Evolutionary conservation across 1,140 invertebrate genomes (phyloP), one percentile per base, ranked within the genome.

Genomic region (Drosophila simulans): DNA sequence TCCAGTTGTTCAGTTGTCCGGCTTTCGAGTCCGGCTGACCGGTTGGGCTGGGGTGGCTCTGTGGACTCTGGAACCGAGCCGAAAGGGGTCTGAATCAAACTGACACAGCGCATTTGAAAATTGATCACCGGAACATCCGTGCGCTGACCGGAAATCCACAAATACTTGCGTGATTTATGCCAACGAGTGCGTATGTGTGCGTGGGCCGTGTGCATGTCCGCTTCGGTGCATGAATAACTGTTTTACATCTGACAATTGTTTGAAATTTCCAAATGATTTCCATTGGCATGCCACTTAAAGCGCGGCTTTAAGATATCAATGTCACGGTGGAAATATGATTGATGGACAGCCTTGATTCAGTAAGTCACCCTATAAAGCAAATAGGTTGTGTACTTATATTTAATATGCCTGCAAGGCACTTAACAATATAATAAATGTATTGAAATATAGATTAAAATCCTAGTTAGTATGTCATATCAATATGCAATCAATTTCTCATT

Each of bases 101-200:
- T 89, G 84, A 89, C 84, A 75, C 80, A 84, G 84, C 76, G 84
- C 74, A 89, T 89, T 89, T 89, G 84, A 89, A 89, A 89, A 89
- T 89, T 89, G 84, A 89, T 89, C 84, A 89, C 84, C 84, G 84
- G 84, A 89, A 89, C 80, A 90, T 89, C 84, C 84, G 84, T 80
- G 80, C 84, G 80, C 85, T 84, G 80, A 89, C 80, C 84, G 84
- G 84, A 89, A 89, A 80, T 89, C 84, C 84, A 79, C 85, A 84
- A 89, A 89, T 80, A 88, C 84, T 74, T 78, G 51, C 65, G 76
- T 65, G 49, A 77, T 73, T 45, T 65, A 45, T 79, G 40, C 31
- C 31, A 31, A 1, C 56, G 53, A 42, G 52, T 63, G 53, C 63
- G 52, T 46, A 15, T 46, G 25, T 42, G 52, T 40, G 10, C 48